Base-by-base conservation (phyloP, 2,797 vertebrate species). In the Sebastolobus altivelis region DNA sequence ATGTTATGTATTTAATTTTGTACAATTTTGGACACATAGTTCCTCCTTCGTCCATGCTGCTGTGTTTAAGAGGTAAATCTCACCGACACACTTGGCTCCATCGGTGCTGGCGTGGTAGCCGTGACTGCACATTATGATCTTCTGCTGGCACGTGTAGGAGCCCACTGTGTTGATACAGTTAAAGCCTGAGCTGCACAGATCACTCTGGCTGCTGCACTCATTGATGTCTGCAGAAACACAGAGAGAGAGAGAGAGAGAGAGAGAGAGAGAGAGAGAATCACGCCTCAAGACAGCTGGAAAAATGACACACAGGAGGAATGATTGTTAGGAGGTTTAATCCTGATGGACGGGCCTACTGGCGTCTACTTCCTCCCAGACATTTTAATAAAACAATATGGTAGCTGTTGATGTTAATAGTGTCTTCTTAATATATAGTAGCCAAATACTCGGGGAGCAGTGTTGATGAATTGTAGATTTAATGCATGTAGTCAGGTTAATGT, bases 161-260 rank as follows among this genome's bases (percentile, higher is more conserved):
- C 98, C 98, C 85, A 99, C 97, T 0, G 97, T 99, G 92, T 99
- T 99, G 92, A 98, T 88, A 46, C 98, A 99, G 94, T 95, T 96
- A 89, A 97, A 98, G 54, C 96, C 97, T 0, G 95, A 71, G 58
- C 94, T 96, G 71, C 98, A 99, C 0, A 97, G 96, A 87, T 96
- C 96, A 0, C 92, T 81, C 13, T 95, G 93, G 1, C 95, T 95
- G 0, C 93, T 96, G 88, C 98, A 99, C 89, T 99, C 98, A 5
- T 99, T 97, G 71, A 98, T 94, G 81, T 99, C 98, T 96, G 85
- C 58, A 72, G 14, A 73, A 46, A 77, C 52, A 75, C 1, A 77
- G 22, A 71, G 37, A 35, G 27, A 49, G 27, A 71, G 37, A 40
- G 25, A 54, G 4, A 61, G 22, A 71, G 37, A 77, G 22, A 71